These are phyloP conservation scores for Dexiosoma caninum DNA, from an alignment of 2,888 invertebrate genomes.

Conservation along the genomic window DNA sequence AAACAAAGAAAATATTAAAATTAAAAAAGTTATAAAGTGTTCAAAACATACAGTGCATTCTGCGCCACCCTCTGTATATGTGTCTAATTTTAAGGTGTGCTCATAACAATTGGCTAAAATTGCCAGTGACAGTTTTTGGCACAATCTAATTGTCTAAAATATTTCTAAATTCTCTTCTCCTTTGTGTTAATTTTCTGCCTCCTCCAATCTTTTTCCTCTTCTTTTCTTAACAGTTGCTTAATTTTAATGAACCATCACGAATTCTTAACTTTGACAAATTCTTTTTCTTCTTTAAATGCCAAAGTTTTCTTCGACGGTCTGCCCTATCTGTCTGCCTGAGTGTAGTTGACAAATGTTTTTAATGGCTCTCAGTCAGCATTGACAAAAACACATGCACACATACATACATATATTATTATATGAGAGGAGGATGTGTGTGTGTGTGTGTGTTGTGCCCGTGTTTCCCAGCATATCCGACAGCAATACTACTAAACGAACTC, in stretches of 20 bases:
- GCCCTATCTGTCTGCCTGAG: slow-evolving; percentile 17
- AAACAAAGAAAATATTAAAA: too few relatives aligned
- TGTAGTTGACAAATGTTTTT: slow-evolving; percentile 63
- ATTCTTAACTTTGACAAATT: slow-evolving; percentile 40
- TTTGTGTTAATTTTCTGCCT: neutral
- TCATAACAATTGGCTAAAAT: slow-evolving; percentile 35
- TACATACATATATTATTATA: neutral
- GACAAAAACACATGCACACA: neutral
- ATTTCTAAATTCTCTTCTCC: slow-evolving; percentile 10
- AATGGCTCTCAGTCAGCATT: slow-evolving; percentile 49
- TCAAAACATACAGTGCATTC: too few relatives aligned
- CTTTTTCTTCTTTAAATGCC: slow-evolving; percentile 1
- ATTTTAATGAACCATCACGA: slow-evolving; percentile 40
- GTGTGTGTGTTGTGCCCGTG: neutral
- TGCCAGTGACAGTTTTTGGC: slow-evolving; percentile 50
- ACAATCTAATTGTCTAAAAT: slow-evolving; percentile 49
- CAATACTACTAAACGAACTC: neutral
- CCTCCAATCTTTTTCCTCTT: neutral
- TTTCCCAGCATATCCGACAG: neutral
- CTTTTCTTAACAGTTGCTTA: neutral
- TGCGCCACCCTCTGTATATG: too few relatives aligned
- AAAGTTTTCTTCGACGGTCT: slow-evolving; percentile 33
- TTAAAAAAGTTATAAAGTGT: too few relatives aligned
- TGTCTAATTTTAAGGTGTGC: slow-evolving; percentile 26
- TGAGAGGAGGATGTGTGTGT: neutral